Conservation (phyloP, 1,140 invertebrate species). For the Drosophila suzukii region DNA sequence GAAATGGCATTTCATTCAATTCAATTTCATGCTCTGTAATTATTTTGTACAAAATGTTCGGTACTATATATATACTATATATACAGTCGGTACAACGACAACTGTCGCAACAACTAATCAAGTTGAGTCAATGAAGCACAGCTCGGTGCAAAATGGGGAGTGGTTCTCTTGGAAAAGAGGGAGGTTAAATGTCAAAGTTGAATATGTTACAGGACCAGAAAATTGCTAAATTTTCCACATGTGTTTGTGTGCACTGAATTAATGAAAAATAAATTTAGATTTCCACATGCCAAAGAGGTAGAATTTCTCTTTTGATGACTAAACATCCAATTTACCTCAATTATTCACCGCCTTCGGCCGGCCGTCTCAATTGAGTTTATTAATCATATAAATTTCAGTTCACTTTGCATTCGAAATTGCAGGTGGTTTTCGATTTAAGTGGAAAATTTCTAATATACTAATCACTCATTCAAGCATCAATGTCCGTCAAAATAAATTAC, state of each 20-base stretch:
- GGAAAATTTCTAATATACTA: conserved; percentile 18
- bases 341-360: conserved; percentile 27
- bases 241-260: conserved; percentile 17
- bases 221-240: not conserved
- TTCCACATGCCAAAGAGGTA: not conserved
- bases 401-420: conserved; percentile 15
- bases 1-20: conserved; percentile 71
- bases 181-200: conserved; percentile 58
- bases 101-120: conserved; percentile 60
- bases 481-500: conserved; percentile 9
- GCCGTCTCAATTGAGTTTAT: conserved; percentile 3
- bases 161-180: not conserved
- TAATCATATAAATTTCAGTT: conserved; percentile 12
- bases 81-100: conserved; percentile 15
- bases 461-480: conserved; percentile 4
- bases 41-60: conserved; percentile 63
- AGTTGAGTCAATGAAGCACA: conserved; percentile 58
- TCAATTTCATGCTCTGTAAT: conserved; percentile 76
- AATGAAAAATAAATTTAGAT: conserved; percentile 43
- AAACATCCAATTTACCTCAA: conserved; percentile 35
- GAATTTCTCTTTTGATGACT: conserved; percentile 13
- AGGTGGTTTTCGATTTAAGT: conserved; percentile 1
- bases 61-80: conserved; percentile 7
- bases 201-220: conserved; percentile 14
- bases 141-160: conserved; percentile 20